These are phyloP conservation scores for Phoronis australis DNA, from an alignment of 2,888 invertebrate species.

Conservation along the genomic window DNA sequence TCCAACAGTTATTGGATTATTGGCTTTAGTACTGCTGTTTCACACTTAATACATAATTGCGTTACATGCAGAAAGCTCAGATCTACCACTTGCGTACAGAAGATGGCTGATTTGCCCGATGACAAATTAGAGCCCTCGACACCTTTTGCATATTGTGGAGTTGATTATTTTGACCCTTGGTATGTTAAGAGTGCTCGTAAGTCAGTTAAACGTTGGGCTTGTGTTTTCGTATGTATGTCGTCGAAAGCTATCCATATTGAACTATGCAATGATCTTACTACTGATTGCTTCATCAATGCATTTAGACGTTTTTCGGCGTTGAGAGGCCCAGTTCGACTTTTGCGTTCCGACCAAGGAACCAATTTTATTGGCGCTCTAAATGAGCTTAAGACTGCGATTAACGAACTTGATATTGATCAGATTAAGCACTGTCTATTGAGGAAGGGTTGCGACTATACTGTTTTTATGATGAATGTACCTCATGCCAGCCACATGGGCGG, in stretches of 20 bases:
- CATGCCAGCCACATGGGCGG: not conserved
- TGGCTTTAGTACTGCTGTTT: not conserved
- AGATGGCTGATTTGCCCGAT: not conserved
- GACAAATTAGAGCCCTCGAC: not conserved
- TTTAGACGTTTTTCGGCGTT: not conserved
- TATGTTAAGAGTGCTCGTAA: not conserved
- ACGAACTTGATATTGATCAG: not conserved
- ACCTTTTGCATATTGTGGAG: not conserved
- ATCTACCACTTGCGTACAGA: not conserved
- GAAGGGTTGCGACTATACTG: not conserved
- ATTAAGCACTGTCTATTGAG: not conserved
- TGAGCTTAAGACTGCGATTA: not conserved
- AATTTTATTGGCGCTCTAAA: not conserved
- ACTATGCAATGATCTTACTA: not conserved
- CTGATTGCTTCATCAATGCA: not conserved
- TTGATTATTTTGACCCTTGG: conserved; percentile 1
- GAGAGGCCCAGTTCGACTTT: not conserved
- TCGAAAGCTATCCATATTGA: conserved; percentile 1
- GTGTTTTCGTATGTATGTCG: conserved; percentile 1
- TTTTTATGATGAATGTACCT: not conserved
- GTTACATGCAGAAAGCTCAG: not conserved
- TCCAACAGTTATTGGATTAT: not conserved
- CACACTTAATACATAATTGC: not conserved
- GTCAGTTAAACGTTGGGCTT: conserved; percentile 1
- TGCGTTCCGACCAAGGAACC: not conserved